Evolutionary conservation across 2,797 vertebrate species (phyloP).

Genomic region (Rousettus madagascariensis): DNA sequence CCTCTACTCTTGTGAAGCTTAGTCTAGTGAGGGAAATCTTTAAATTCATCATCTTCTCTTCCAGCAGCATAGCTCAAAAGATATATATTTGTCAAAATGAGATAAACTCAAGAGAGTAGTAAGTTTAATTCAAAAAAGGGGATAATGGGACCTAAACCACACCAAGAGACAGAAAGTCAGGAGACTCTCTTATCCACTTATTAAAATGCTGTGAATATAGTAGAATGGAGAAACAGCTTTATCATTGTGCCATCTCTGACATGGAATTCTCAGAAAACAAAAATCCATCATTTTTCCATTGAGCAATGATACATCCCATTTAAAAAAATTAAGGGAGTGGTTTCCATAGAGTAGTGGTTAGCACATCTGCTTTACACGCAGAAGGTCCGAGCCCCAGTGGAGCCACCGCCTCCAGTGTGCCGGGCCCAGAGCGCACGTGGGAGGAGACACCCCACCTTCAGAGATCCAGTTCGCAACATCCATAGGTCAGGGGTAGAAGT

Average conservation of each 20-base stretch:
- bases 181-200: background rate
- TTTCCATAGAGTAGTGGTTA: no score
- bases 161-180: background rate
- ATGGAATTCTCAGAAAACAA: slow-evolving; percentile 44
- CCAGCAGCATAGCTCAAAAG: background rate
- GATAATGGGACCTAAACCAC: background rate
- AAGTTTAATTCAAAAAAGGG: slow-evolving; percentile 1
- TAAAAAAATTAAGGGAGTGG: background rate
- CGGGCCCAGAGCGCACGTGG: no score
- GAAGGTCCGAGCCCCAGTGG: no score
- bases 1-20: background rate
- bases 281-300: slow-evolving; percentile 9
- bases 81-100: slow-evolving; percentile 2
- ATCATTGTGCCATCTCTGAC: slow-evolving; percentile 6
- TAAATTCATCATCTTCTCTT: slow-evolving; percentile 7
- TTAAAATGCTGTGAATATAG: slow-evolving; percentile 16
- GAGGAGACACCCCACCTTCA: no score
- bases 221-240: slow-evolving; percentile 1
- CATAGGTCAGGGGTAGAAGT: no score
- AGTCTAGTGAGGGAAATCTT: background rate
- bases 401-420: no score
- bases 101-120: background rate
- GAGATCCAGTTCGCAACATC: no score
- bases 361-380: no score
- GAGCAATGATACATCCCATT: slow-evolving; percentile 6